Percentiles rank a stretch among this genome's conserved stretches.
These are phyloP conservation scores for Vanessa cardui DNA, from an alignment of 2,888 invertebrate genomes.

Conservation along the genomic window DNA sequence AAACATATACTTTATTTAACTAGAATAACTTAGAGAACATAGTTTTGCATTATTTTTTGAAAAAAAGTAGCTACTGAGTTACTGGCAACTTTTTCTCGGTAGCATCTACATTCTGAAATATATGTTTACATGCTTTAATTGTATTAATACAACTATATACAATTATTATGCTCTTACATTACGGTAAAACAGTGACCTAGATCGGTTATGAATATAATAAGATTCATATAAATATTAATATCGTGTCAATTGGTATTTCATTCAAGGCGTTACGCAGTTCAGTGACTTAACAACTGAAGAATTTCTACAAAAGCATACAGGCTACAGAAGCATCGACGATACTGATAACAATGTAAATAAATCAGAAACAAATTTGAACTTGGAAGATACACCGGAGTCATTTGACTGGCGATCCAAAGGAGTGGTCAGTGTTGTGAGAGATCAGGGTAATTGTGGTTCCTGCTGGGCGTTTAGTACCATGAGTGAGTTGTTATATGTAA, in stretches of 20 bases:
- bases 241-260: neutral
- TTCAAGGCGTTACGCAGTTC: slow-evolving; percentile 33
- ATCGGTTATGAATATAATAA: neutral
- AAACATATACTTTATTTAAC: neutral
- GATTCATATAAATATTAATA: too few species aligned
- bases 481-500: slow-evolving; percentile 5
- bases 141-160: too few species aligned
- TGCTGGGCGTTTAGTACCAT: slow-evolving; percentile 86
- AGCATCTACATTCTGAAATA: too few species aligned
- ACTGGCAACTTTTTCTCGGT: too few species aligned
- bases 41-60: neutral
- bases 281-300: slow-evolving; percentile 40
- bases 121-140: too few species aligned
- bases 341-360: neutral
- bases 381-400: neutral
- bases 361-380: neutral
- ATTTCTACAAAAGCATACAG: slow-evolving; percentile 24
- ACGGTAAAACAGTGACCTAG: too few species aligned
- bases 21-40: neutral
- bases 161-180: too few species aligned
- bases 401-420: slow-evolving; percentile 89
- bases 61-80: neutral
- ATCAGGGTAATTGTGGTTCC: slow-evolving; percentile 90
- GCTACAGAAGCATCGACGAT: slow-evolving; percentile 2
- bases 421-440: slow-evolving; percentile 89